These are phyloP conservation scores for Tachina grossa DNA, from an alignment of 2,888 invertebrate species.

Conservation along the genomic window DNA sequence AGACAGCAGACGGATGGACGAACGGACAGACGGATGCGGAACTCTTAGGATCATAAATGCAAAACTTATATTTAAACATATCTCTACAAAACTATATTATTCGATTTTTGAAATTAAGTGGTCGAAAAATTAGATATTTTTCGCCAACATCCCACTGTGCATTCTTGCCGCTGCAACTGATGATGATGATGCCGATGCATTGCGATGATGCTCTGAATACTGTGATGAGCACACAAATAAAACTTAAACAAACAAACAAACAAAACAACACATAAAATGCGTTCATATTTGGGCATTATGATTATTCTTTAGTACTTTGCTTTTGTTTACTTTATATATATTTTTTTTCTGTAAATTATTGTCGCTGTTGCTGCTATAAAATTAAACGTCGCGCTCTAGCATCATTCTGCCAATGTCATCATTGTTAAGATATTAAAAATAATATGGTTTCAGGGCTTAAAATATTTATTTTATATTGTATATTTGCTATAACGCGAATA, in stretches of 20 bases:
- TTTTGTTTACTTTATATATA: slow-evolving; percentile 31
- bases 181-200: slow-evolving; percentile 27
- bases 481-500: slow-evolving; percentile 28
- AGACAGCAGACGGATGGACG: no score
- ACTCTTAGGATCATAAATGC: no score
- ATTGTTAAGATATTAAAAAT: slow-evolving; percentile 72
- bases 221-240: slow-evolving; percentile 40
- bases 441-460: slow-evolving; percentile 67
- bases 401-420: slow-evolving; percentile 72
- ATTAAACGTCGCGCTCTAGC: slow-evolving; percentile 72
- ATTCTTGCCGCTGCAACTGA: neutral
- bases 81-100: no score
- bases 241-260: neutral
- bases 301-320: slow-evolving; percentile 73
- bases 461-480: slow-evolving; percentile 51
- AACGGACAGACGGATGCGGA: no score
- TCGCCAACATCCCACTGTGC: no score
- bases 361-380: slow-evolving; percentile 69
- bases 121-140: no score
- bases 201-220: slow-evolving; percentile 38
- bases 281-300: slow-evolving; percentile 76
- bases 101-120: no score
- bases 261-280: slow-evolving; percentile 57
- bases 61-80: no score
- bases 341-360: slow-evolving; percentile 53